phyloP scores from a whole-genome alignment of 2,113 vertebrate species.

The Seriola quinqueradiata region DNA sequence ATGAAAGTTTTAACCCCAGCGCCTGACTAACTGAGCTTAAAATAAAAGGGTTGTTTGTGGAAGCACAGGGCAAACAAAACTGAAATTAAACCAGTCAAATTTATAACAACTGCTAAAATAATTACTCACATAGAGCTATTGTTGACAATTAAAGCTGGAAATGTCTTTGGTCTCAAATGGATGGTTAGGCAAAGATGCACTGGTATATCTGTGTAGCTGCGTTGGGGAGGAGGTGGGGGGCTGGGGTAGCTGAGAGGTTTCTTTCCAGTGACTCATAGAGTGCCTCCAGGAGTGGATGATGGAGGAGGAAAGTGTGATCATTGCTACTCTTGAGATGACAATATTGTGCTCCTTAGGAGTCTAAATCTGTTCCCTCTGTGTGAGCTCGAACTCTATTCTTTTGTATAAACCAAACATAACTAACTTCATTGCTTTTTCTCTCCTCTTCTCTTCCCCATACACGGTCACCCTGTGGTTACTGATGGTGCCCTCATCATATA shows the following conservation, averaged over 20 bases:
- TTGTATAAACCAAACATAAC: not conserved
- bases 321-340: slow-evolving; percentile 39
- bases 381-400: not conserved
- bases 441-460: slow-evolving; percentile 16
- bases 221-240: not conserved
- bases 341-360: slow-evolving; percentile 15
- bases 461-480: slow-evolving; percentile 7
- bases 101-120: slow-evolving; percentile 5
- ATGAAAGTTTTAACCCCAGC: too few relatives aligned
- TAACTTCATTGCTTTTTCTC: slow-evolving; percentile 31
- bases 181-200: slow-evolving; percentile 8
- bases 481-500: slow-evolving; percentile 43
- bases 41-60: not conserved
- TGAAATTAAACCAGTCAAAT: not conserved
- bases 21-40: not conserved
- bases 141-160: slow-evolving; percentile 32
- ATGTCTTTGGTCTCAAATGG: slow-evolving; percentile 31
- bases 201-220: not conserved
- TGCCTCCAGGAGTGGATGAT: slow-evolving; percentile 48
- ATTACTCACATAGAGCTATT: not conserved
- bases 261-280: slow-evolving; percentile 40
- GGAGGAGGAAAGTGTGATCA: slow-evolving; percentile 44
- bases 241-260: not conserved
- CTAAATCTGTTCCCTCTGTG: slow-evolving; percentile 22
- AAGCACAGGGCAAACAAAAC: not conserved